Evolutionary conservation across 2,888 invertebrate genomes (phyloP).

Genomic region (Mythimna ferrago): DNA sequence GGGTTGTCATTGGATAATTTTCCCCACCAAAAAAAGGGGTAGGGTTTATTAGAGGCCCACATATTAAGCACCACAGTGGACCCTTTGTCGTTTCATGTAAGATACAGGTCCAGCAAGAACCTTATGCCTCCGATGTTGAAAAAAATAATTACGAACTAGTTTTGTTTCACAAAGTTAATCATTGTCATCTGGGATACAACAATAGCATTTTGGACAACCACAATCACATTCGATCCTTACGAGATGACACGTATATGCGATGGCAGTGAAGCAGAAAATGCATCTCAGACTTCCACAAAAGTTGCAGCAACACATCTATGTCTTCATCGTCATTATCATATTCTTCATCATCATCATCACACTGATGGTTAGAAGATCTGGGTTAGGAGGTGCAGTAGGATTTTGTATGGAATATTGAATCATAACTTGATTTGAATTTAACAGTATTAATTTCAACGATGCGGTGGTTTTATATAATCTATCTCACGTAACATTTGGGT

Average conservation of each 20-base stretch:
- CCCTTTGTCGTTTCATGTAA: no score
- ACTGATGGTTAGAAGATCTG: background rate
- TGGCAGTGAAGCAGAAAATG: constrained; percentile 51
- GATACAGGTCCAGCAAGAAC: background rate
- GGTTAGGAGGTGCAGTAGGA: no score
- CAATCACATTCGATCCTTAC: constrained; percentile 57
- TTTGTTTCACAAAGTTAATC: background rate
- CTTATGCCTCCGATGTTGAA: background rate
- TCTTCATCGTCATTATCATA: background rate
- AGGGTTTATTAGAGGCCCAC: no score
- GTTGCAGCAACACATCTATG: constrained; percentile 74
- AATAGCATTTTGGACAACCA: constrained; percentile 46
- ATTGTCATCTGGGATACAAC: constrained; percentile 29
- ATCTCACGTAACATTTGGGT: background rate
- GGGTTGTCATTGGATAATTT: no score
- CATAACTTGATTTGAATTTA: constrained; percentile 6
- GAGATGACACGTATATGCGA: constrained; percentile 54
- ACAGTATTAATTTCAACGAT: background rate
- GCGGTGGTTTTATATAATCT: background rate
- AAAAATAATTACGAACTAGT: background rate
- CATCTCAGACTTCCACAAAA: constrained; percentile 73
- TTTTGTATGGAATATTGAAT: background rate
- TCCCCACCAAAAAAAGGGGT: no score
- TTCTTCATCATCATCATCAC: background rate
- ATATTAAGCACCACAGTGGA: no score